Evolutionary conservation across 1,140 invertebrate genomes (phyloP), one percentile per base, ranked within the genome.

Genomic region (Rhynchophorus ferrugineus): DNA sequence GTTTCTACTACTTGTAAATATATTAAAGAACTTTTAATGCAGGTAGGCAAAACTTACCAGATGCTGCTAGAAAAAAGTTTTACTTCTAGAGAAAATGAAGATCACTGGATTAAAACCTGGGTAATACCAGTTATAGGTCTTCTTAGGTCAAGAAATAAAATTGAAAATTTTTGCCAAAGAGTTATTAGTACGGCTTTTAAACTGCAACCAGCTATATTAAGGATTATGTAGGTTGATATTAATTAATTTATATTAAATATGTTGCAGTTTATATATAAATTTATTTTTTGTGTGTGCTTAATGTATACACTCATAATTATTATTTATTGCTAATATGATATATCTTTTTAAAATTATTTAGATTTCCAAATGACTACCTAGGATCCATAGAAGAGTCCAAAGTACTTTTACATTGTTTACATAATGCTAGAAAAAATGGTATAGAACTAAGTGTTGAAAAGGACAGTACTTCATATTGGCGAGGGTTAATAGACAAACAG

Each of bases 401-500:
- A 14, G 58, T 62, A 17, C 24, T 66, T 5, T 37, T 67, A 17
- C 46, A 62, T 19, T 68, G 65, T 49, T 55, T 67, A 34, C 44
- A 50, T 16, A 64, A 60, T 61, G 63, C 61, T 57, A 67, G 72
- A 65, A 54, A 69, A 65, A 69, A 67, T 53, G 69, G 72, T 39
- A 59, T 70, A 61, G 65, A 57, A 29, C 49, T 71, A 60, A 55
- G 22, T 59, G 58, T 56, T 33, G 57, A 67, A 64, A 69, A 68
- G 69, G 69, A 73, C 60, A 66, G 67, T 61, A 62, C 43, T 37
- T 44, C 60, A 7, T 65, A 58, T 46, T 67, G 61, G 62, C 20
- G 64, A 14, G 53, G 49, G 54, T 63, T 59, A 47, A 68, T 66
- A 46, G 64, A 69, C 60, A 69, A 71, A 66, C 65, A 71, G 66